Conservation (phyloP, 2,888 invertebrate genomes). For the Drosophila acutilabella region DNA sequence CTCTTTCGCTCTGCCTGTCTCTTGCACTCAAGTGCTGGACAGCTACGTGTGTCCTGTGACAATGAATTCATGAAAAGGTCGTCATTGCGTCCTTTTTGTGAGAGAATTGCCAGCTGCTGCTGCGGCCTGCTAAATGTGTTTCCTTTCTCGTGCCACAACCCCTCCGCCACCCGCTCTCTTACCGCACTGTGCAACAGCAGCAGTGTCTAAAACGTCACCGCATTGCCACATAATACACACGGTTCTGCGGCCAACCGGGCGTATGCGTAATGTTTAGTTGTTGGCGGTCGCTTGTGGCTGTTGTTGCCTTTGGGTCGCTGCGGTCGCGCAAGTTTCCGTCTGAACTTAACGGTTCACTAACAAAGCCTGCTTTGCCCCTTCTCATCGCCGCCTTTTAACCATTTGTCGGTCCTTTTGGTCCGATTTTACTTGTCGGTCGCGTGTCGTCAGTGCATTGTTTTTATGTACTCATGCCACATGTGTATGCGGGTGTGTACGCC, state of each 20-base stretch:
- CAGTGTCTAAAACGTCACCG: constrained; percentile 20
- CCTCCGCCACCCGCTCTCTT: background rate
- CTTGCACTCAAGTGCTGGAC: constrained; percentile 3
- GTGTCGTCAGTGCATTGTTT: constrained; percentile 64
- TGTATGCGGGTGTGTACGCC: constrained; percentile 22
- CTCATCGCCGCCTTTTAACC: background rate
- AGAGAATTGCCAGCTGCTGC: constrained; percentile 71
- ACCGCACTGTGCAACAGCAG: constrained; percentile 3
- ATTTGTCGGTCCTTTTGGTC: constrained; percentile 23
- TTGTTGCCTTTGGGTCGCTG: constrained; percentile 61
- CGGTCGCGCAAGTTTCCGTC: constrained; percentile 72
- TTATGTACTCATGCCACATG: constrained; percentile 58
- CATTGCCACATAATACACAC: constrained; percentile 56
- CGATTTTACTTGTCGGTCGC: constrained; percentile 33
- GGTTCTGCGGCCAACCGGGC: constrained; percentile 54
- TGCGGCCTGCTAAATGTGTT: constrained; percentile 52
- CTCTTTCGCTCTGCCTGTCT: background rate
- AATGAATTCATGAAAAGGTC: constrained; percentile 74
- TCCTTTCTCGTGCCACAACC: background rate
- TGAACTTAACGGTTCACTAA: constrained; percentile 62
- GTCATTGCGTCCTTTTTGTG: constrained; percentile 44
- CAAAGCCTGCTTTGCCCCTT: constrained; percentile 8
- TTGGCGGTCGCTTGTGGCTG: constrained; percentile 40
- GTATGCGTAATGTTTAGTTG: constrained; percentile 67
- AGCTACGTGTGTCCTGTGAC: constrained; percentile 44